Evolutionary conservation across 2,888 invertebrate species (phyloP), one percentile per base, ranked within the genome.

Genomic region (Lepidocyrtoides sp.): DNA sequence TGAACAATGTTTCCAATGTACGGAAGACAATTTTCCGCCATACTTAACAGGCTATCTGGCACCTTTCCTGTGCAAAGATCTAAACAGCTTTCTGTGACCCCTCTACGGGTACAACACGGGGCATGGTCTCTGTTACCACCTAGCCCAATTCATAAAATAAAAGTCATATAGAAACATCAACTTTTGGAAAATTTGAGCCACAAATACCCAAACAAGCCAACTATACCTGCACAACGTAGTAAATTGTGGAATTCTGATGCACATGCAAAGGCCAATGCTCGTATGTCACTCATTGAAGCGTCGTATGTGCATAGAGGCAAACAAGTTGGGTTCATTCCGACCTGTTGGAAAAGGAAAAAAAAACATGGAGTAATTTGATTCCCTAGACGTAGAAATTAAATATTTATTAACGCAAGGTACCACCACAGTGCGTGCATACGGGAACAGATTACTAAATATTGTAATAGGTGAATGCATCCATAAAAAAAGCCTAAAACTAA

Each of bases 1-100:
- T 97, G 97, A 81, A 97, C 97, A 94, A 98, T 97, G 95, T 98
- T 98, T 48, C 98, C 98, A 93, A 98, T 97, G 95, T 97, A 98
- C 0, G 97, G 97, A 85, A 97, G 96, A 95, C 98, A 98, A 79
- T 96, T 96, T 91, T 97, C 96, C 91, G 97, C 96, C 7, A 97
- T 96, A 48, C 96, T 95, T 26, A 96, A 95, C 86, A 96, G 95
- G 94, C 96, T 96, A 72, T 97, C 96, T 84, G 96, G 95, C 17
- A 96, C 95, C 20, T 96, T 96, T 92, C 98, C 98, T 2, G 97
- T 96, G 95, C 98, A 98, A 48, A 97, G 96, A 0, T 97, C 96
- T 94, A 97, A 96, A 95, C 97, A 98, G 92, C 95, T 95, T 10
- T 96, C 95, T 14, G 97, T 96, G 26, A 98, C 98, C 44, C 97